A percentile compares a stretch with the other conserved stretches of the same genome.
phyloP scores from a whole-genome alignment of 2,113 vertebrate species.

The Origma solitaria region DNA sequence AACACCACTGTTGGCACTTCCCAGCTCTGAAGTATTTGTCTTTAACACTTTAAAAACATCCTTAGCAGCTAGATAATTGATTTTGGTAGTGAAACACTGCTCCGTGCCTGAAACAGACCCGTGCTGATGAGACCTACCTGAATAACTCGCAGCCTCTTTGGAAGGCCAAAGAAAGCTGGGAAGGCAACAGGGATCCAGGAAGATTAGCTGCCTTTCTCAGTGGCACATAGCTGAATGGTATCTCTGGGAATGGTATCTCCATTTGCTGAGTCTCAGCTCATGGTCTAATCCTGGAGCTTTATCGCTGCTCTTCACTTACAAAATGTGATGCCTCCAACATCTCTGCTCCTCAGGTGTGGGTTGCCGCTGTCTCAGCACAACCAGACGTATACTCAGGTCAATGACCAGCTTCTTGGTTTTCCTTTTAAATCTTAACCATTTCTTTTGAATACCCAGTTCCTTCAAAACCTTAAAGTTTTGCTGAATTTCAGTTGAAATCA shows the following conservation, averaged over 20 bases:
- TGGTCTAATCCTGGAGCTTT: not conserved
- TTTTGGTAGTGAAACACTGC: not conserved
- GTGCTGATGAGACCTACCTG: not conserved
- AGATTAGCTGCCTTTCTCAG: not conserved
- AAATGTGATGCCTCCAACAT: not conserved
- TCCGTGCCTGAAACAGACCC: rapidly evolving
- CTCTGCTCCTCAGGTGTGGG: not conserved
- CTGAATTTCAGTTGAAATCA: not conserved
- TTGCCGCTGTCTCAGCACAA: not conserved
- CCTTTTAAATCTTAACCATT: not conserved
- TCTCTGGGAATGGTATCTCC: not conserved
- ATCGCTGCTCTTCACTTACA: not conserved
- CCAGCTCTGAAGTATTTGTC: not conserved
- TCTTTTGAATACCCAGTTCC: not conserved
- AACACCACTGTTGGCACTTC: not conserved
- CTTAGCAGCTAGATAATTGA: not conserved
- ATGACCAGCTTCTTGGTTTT: not conserved
- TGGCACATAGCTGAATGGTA: not conserved
- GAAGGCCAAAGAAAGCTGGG: not conserved
- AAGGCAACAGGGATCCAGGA: not conserved
- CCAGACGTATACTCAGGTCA: not conserved
- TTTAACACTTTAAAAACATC: not conserved
- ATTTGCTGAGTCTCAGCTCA: not conserved
- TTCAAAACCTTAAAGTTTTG: not conserved
- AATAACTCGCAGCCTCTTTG: not conserved